Conservation (phyloP, 2,797 vertebrate species). For the Notamacropus eugenii region DNA sequence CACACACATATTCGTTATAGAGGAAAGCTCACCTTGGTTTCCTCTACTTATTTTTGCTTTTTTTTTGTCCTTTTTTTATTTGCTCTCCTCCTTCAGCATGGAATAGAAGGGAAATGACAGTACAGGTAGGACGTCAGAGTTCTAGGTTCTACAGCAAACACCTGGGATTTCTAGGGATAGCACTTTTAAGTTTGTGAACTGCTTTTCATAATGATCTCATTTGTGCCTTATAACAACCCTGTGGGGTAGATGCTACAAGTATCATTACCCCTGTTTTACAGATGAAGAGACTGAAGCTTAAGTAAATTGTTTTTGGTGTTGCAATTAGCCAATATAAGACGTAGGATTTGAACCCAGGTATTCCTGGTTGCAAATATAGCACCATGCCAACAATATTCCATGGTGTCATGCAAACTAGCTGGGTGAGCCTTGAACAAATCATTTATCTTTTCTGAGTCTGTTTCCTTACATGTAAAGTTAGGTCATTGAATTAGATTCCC, state of each 20-base stretch:
- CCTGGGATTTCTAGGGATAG: neutral
- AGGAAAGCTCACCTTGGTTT: neutral
- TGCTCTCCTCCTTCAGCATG: neutral
- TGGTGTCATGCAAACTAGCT: neutral
- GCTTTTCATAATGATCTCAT: neutral
- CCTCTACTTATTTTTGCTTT: neutral
- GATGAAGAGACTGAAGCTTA: neutral
- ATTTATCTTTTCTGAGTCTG: neutral
- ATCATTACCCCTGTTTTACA: neutral
- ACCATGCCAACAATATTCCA: neutral
- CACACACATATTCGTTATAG: neutral
- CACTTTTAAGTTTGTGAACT: neutral
- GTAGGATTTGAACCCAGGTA: neutral
- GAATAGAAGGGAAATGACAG: neutral
- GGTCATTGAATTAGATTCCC: neutral
- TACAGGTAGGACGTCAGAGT: neutral
- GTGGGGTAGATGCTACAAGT: neutral
- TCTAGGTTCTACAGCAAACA: neutral
- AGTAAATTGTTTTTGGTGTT: neutral
- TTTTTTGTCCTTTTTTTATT: neutral
- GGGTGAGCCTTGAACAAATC: neutral
- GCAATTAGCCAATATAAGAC: neutral
- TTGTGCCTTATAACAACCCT: neutral
- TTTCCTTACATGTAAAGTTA: neutral
- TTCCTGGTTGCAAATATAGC: neutral